A percentile compares a stretch with the other conserved stretches of the same genome.
Conservation (phyloP, 37 sponge, comb jelly and placozoan species). For the Agelas oroides region DNA sequence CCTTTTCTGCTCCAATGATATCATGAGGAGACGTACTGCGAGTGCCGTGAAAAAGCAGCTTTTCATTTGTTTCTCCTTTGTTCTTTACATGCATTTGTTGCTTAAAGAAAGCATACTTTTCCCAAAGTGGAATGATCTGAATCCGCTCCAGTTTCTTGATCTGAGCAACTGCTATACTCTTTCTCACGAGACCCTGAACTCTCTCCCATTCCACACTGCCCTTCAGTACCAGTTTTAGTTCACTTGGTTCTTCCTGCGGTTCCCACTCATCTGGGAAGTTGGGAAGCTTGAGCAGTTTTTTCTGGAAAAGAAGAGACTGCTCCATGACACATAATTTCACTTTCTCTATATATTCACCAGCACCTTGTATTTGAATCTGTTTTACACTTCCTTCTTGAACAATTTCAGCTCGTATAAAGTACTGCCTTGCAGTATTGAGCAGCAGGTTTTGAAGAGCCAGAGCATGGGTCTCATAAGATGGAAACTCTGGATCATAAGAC, state of each 20-base stretch:
- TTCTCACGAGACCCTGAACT: conserved; percentile 12
- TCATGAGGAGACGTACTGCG: conserved; percentile 30
- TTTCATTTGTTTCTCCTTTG: conserved; percentile 53
- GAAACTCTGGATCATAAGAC: too few species aligned
- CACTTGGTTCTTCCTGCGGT: background rate
- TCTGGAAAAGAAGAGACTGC: background rate
- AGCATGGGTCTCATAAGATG: too few species aligned
- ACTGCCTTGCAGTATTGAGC: background rate
- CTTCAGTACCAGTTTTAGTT: background rate
- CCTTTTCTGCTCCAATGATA: conserved; percentile 56
- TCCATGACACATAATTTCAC: background rate
- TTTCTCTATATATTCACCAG: conserved; percentile 6
- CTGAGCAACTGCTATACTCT: conserved; percentile 30
- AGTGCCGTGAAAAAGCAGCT: conserved; percentile 76
- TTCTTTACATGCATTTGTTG: conserved; percentile 59
- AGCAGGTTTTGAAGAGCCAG: background rate
- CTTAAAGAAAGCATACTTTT: conserved; percentile 47
- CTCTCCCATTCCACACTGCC: conserved; percentile 35
- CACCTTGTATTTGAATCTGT: background rate
- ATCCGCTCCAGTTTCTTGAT: conserved; percentile 63
- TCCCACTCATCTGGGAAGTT: conserved; percentile 33
- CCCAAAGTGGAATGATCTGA: conserved; percentile 74
- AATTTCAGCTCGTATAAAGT: background rate
- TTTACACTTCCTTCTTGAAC: background rate
- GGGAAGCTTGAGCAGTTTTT: too few species aligned